phyloP scores from a whole-genome alignment of 2,888 invertebrate genomes.

The Zygothrica quintamaculata region DNA sequence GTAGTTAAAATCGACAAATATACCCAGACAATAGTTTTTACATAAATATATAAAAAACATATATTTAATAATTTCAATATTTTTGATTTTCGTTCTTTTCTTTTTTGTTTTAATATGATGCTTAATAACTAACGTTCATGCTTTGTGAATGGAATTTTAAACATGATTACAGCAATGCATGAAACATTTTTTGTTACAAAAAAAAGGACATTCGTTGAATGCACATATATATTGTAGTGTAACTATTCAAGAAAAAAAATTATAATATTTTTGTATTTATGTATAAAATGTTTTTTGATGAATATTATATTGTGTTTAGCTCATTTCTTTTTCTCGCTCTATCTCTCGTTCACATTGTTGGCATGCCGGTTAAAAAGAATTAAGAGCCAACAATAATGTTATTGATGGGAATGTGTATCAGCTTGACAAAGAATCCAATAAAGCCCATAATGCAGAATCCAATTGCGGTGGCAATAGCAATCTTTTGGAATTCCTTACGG shows the following conservation, averaged over 20 bases:
- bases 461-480: constrained; percentile 99
- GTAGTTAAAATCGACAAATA: background rate
- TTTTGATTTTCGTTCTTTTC: constrained; percentile 36
- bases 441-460: constrained; percentile 99
- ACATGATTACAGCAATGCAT: constrained; percentile 61
- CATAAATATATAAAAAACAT: background rate
- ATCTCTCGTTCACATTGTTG: background rate
- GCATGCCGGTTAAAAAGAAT: constrained; percentile 52
- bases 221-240: constrained; percentile 44
- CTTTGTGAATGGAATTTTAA: constrained; percentile 66
- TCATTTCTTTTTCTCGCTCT: constrained; percentile 4
- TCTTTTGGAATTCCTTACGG: constrained; percentile 99
- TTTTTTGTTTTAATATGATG: too few species aligned
- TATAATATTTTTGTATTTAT: constrained; percentile 32
- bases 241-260: constrained; percentile 44
- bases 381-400: constrained; percentile 96
- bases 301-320: constrained; percentile 50
- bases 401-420: constrained; percentile 99
- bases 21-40: background rate
- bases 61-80: constrained; percentile 7
- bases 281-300: constrained; percentile 49
- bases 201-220: constrained; percentile 71
- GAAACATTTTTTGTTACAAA: constrained; percentile 48
- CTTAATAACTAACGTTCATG: constrained; percentile 64
- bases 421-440: constrained; percentile 99